Percentiles rank a stretch among this genome's conserved stretches.
Evolutionary conservation across 2,888 invertebrate species (phyloP).

Genomic region (Autographa gamma): DNA sequence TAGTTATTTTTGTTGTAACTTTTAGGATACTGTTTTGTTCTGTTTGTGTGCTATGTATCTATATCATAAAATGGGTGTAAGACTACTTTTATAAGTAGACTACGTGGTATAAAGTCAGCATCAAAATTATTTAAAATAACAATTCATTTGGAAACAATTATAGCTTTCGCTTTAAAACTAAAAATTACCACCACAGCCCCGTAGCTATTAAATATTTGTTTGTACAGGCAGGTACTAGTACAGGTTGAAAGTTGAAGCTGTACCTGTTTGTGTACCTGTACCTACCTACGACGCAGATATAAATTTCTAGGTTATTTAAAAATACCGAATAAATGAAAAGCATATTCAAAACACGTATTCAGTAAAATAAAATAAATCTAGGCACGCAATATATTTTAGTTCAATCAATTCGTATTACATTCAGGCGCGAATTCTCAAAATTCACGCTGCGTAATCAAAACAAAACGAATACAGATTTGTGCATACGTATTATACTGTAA

Average conservation of each 20-base stretch:
- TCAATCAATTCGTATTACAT: slow-evolving; percentile 42
- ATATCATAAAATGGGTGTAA: no score
- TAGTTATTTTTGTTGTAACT: not conserved
- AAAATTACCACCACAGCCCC: no score
- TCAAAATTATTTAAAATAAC: no score
- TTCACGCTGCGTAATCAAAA: slow-evolving; percentile 53
- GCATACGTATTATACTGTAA: slow-evolving; percentile 57
- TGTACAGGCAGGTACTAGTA: no score
- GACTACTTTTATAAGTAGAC: no score
- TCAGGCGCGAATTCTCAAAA: slow-evolving; percentile 42
- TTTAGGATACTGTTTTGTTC: not conserved
- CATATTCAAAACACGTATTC: slow-evolving; percentile 37
- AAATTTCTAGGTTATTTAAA: slow-evolving; percentile 10
- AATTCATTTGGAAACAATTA: no score
- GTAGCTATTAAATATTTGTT: slow-evolving; percentile 10
- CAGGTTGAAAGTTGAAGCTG: not conserved
- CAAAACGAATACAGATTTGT: slow-evolving; percentile 52
- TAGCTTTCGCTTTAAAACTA: no score
- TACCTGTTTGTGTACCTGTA: not conserved
- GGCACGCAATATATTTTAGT: slow-evolving; percentile 44
- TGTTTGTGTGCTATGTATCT: not conserved
- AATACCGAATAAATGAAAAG: slow-evolving; percentile 15
- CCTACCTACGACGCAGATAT: not conserved
- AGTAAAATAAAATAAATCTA: slow-evolving; percentile 38
- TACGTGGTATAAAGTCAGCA: no score